These are phyloP conservation scores for Pachyseris speciosa DNA, from an alignment of 64 coral and sea anemone species.

Conservation along the genomic window DNA sequence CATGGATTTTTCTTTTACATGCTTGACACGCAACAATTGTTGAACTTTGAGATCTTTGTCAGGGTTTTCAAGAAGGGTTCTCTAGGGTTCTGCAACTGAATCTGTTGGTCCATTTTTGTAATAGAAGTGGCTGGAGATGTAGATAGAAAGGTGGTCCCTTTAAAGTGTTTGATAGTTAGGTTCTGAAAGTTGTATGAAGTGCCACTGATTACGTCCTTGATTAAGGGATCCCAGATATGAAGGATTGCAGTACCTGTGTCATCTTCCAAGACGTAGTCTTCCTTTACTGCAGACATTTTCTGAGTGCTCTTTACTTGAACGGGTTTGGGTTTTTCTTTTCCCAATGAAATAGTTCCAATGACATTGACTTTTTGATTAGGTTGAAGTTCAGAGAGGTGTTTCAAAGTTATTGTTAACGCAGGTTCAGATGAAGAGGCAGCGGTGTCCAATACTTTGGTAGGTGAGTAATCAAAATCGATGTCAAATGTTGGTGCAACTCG, in stretches of 20 bases:
- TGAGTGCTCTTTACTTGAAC: constrained; percentile 24
- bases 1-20: constrained; percentile 40
- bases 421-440: not conserved
- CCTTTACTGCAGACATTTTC: constrained; percentile 11
- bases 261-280: constrained; percentile 34
- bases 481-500: no score
- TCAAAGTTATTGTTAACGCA: constrained; percentile 2
- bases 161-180: constrained; percentile 31
- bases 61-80: not conserved
- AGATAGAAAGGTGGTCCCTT: not conserved
- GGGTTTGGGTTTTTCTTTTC: constrained; percentile 10
- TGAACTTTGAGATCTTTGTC: not conserved
- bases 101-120: not conserved
- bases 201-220: not conserved
- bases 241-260: constrained; percentile 5
- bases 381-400: constrained; percentile 1
- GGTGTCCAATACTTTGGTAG: not conserved
- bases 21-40: constrained; percentile 14
- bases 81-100: not conserved
- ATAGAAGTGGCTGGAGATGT: not conserved
- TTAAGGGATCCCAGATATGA: constrained; percentile 33
- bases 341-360: constrained; percentile 31
- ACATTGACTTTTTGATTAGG: constrained; percentile 53
- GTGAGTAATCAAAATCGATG: no score
- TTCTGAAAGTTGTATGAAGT: constrained; percentile 21